These are phyloP conservation scores for Siderastrea radians DNA, from an alignment of 92 coral and sea anemone genomes.

Conservation along the genomic window DNA sequence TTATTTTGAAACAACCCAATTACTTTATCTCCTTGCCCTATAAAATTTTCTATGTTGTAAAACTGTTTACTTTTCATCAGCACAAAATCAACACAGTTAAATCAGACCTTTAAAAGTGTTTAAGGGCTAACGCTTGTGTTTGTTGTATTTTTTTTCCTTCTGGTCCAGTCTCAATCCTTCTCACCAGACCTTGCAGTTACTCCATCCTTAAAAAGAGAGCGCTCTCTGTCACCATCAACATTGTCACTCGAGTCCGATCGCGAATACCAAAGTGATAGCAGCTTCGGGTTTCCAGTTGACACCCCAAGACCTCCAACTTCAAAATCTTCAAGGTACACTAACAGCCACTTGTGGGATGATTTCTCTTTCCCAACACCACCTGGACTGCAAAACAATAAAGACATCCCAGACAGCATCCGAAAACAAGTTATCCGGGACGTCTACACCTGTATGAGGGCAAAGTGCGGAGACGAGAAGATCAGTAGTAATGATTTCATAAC, in stretches of 20 bases:
- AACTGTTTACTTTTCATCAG: background rate
- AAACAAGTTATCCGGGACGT: constrained; percentile 34
- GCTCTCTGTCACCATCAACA: constrained; percentile 10
- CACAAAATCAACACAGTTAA: too few species aligned
- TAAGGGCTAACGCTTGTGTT: too few species aligned
- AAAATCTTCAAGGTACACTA: too few species aligned
- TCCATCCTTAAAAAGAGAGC: background rate
- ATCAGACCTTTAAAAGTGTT: too few species aligned
- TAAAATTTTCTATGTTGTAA: too few species aligned
- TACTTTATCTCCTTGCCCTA: too few species aligned
- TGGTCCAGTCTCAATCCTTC: background rate
- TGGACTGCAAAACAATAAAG: background rate
- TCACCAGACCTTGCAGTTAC: background rate
- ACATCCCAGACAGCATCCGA: constrained; percentile 20
- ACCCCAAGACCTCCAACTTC: too few species aligned
- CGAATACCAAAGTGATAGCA: background rate
- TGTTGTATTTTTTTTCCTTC: background rate
- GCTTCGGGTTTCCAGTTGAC: background rate
- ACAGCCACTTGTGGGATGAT: too few species aligned
- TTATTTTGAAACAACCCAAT: too few species aligned
- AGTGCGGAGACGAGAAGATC: background rate
- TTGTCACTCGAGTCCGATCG: background rate
- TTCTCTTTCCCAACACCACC: constrained; percentile 11
- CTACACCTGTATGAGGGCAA: constrained; percentile 15
- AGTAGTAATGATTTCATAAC: background rate